Base-by-base conservation (phyloP, 2,113 vertebrate genomes). In the Dasypus novemcinctus region DNA sequence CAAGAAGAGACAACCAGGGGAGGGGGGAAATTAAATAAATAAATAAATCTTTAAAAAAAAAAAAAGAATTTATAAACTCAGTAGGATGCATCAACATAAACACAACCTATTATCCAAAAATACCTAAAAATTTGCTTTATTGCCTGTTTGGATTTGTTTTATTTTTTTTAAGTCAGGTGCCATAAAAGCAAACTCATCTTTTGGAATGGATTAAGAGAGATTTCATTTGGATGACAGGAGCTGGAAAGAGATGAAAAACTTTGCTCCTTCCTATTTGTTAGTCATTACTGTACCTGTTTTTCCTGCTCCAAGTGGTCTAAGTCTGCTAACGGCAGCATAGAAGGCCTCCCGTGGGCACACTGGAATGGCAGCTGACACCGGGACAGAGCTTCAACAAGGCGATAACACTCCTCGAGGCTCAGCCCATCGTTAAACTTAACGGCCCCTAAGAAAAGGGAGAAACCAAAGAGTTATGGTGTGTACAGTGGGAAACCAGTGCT, bases 321-420 rank as follows among this genome's bases (percentile, higher is more conserved):
- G 64, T 99, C 99, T 59, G 99, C 99, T 7, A 99, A 97, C 1
- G 99, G 99, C 95, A 99, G 98, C 90, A 99, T 99, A 52, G 99
- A 99, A 0, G 99, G 99, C 59, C 99, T 99, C 76, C 99, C 99
- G 1, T 99, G 99, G 75, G 99, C 99, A 95, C 99, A 99, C 97
- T 99, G 99, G 98, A 99, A 99, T 0, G 99, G 99, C 92, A 99
- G 98, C 96, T 99, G 99, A 96, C 99, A 99, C 89, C 97, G 97
- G 5, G 99, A 99, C 94, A 99, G 98, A 76, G 99, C 98, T 29
- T 98, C 98, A 82, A 99, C 99, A 87, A 99, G 98, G 91, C 98
- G 99, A 92, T 95, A 97, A 96, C 99, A 99, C 95, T 99, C 99
- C 10, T 99, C 98, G 76, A 97, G 94, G 97, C 98, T 99, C 96